These are phyloP conservation scores for Karalla daura DNA, from an alignment of 2,797 vertebrate species.

Conservation along the genomic window DNA sequence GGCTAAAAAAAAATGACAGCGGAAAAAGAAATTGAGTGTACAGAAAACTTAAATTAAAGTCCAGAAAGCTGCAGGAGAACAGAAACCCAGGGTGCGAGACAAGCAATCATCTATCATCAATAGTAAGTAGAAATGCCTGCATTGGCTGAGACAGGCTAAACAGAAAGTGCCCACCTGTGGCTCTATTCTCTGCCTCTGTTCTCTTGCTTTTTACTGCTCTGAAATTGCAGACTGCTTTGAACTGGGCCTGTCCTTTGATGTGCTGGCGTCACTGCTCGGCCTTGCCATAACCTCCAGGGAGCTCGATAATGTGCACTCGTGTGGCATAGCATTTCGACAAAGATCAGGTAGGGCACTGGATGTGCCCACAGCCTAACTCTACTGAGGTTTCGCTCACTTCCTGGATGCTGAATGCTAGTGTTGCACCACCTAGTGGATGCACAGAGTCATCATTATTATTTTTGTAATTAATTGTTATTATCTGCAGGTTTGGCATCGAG, in stretches of 20 bases:
- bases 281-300: slow-evolving; percentile 59
- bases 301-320: slow-evolving; percentile 65
- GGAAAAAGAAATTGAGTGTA: slow-evolving; percentile 29
- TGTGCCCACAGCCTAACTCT: slow-evolving; percentile 28
- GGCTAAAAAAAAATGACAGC: slow-evolving; percentile 8
- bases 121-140: slow-evolving; percentile 53
- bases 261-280: slow-evolving; percentile 59
- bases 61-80: slow-evolving; percentile 8
- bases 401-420: slow-evolving; percentile 38
- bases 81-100: slow-evolving; percentile 28
- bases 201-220: slow-evolving; percentile 57
- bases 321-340: slow-evolving; percentile 62
- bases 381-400: slow-evolving; percentile 54
- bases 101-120: slow-evolving; percentile 73
- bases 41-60: slow-evolving; percentile 25
- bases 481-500: not conserved
- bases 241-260: slow-evolving; percentile 61
- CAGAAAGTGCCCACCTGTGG: slow-evolving; percentile 75
- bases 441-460: too few species aligned
- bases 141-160: slow-evolving; percentile 29
- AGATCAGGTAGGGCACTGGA: slow-evolving; percentile 62
- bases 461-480: not conserved
- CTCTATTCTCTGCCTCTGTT: slow-evolving; percentile 67
- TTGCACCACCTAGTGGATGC: slow-evolving; percentile 60
- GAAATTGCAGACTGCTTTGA: slow-evolving; percentile 75